Evolutionary conservation across 2,888 invertebrate species (phyloP).

Genomic region (Micoletzkya japonica): DNA sequence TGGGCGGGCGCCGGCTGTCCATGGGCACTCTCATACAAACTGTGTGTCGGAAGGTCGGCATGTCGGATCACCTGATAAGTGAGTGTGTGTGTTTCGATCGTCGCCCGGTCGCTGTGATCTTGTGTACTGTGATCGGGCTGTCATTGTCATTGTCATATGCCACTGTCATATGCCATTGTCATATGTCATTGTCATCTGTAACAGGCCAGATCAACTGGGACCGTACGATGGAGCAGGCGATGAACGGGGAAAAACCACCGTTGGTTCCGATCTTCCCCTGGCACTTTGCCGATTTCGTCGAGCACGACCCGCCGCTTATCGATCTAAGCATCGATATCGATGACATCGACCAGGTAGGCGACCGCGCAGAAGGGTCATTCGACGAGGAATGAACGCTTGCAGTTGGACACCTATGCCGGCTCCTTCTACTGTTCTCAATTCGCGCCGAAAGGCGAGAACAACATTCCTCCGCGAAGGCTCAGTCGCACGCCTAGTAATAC

Average conservation of each 20-base stretch:
- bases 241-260: constrained; percentile 47
- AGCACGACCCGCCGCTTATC: constrained; percentile 59
- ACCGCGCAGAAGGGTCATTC: background rate
- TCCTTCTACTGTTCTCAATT: constrained; percentile 46
- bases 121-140: background rate
- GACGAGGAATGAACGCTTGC: background rate
- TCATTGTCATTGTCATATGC: no score
- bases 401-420: constrained; percentile 23
- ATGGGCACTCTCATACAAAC: constrained; percentile 60
- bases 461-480: background rate
- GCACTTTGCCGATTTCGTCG: constrained; percentile 60
- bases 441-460: background rate
- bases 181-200: background rate
- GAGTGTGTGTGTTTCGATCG: constrained; percentile 13
- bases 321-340: constrained; percentile 59
- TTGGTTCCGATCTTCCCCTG: constrained; percentile 59
- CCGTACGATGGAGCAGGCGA: constrained; percentile 48
- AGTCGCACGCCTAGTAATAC: no score
- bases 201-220: constrained; percentile 60
- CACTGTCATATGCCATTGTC: no score
- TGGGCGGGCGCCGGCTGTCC: constrained; percentile 55
- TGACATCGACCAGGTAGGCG: constrained; percentile 34
- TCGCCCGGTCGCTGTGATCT: background rate
- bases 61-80: constrained; percentile 59
- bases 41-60: constrained; percentile 57